A percentile compares a stretch with the other conserved stretches of the same genome.
Conservation (phyloP, 2,797 vertebrate genomes). For the Coccyzus lansbergi region DNA sequence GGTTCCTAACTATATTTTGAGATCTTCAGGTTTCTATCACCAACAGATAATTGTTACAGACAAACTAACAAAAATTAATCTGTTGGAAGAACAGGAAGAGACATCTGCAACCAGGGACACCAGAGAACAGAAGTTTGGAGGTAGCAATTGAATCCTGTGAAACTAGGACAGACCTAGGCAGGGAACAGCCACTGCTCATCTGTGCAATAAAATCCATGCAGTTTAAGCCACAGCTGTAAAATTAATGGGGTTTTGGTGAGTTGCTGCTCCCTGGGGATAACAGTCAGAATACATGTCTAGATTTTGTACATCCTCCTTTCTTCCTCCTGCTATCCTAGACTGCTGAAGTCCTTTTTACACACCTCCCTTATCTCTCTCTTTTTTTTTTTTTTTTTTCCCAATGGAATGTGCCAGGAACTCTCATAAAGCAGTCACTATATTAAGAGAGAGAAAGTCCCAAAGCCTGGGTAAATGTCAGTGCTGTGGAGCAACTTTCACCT, state of each 20-base stretch:
- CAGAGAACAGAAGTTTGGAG: neutral
- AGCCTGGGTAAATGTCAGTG: conserved; percentile 60
- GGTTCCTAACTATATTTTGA: conserved; percentile 24
- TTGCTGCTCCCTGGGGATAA: neutral
- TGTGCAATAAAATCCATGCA: conserved; percentile 5
- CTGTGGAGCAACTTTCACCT: neutral
- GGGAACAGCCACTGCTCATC: neutral
- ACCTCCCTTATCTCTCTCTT: neutral
- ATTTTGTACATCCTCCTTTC: neutral
- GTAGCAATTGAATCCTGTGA: neutral
- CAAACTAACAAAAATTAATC: conserved; percentile 30
- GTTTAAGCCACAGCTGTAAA: conserved; percentile 31
- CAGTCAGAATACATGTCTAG: neutral
- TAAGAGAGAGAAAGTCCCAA: conserved; percentile 40
- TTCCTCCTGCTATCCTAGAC: neutral
- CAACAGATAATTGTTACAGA: conserved; percentile 35
- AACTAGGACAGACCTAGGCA: neutral
- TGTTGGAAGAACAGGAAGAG: neutral
- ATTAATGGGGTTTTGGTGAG: conserved; percentile 40
- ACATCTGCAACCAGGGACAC: neutral
- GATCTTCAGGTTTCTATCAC: conserved; percentile 33
- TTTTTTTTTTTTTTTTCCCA: too few species aligned
- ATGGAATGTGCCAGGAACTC: neutral
- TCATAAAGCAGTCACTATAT: conserved; percentile 26
- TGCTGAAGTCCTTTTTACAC: neutral